Base-by-base conservation (phyloP, 2,113 vertebrate species). In the Dicaeum eximium region DNA sequence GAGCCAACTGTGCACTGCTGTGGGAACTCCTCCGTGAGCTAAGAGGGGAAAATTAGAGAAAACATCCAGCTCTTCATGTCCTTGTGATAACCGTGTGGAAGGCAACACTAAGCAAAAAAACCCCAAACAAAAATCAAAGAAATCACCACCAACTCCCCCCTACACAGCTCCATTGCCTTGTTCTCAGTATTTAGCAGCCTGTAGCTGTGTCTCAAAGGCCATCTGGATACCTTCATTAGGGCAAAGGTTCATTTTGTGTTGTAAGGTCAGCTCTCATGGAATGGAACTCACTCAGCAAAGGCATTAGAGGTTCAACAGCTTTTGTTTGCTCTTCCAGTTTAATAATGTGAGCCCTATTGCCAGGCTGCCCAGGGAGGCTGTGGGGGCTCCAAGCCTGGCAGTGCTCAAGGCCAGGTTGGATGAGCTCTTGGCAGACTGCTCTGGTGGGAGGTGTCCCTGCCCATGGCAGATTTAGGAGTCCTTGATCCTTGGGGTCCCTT, bases 121-220 rank as follows among this genome's bases (percentile, higher is more conserved):
- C 0, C 6, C 3, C 7, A 19, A 45, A 45, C 2, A 13, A 27
- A 25, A 75, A 66, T 6, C 4, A 21, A 58, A 28, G 6, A 33
- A 50, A 35, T 3, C 24, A 23, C 6, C 9, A 50, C 3, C 15
- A 62, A 21, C 1, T 19, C 66, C 6, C 21, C 66, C 6, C 12
- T 48, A 50, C 3, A 62, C 28, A 79, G 5, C 5, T 69, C 22
- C 40, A 54, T 4, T n/a, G 45, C n/a, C 83, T 85, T 81, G 35
- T 87, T 87, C 33, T 47, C 71, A 38, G 42, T 17, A 45, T 73
- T 65, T 45, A 78, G 15, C 53, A 47, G 23, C 5, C 69, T 74
- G 13, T 35, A 61, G 22, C 50, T 58, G 31, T 45, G 51, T 47
- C 66, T 67, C 60, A 31, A 80, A 57, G 40, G 38, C 61, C 70